phyloP scores from a whole-genome alignment of 2,797 vertebrate genomes.

The Urocyon cinereoargenteus region DNA sequence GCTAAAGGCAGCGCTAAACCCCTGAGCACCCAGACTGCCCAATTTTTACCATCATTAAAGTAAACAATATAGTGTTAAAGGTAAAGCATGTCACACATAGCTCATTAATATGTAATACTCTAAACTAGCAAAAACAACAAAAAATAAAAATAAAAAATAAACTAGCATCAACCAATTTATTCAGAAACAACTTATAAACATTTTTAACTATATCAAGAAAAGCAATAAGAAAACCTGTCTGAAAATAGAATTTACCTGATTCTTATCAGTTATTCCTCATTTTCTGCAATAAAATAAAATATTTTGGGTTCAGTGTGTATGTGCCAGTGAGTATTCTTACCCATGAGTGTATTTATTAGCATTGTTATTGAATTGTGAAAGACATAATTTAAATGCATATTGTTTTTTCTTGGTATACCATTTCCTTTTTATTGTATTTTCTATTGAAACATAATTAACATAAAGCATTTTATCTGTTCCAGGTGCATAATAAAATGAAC shows the following conservation, averaged over 20 bases:
- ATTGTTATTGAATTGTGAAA: background rate
- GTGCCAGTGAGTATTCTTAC: constrained; percentile 3
- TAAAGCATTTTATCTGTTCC: background rate
- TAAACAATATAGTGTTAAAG: background rate
- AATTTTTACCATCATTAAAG: background rate
- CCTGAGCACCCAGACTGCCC: too few relatives aligned
- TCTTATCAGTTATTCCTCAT: background rate
- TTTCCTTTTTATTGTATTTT: background rate
- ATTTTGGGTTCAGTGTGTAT: background rate
- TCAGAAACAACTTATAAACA: constrained; percentile 53
- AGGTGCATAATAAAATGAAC: background rate
- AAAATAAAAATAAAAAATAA: background rate
- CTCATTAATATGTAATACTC: constrained; percentile 77
- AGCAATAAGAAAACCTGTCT: background rate
- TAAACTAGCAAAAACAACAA: background rate
- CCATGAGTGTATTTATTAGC: background rate
- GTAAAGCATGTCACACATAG: background rate
- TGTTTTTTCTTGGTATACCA: background rate
- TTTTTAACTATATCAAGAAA: background rate
- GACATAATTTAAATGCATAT: background rate
- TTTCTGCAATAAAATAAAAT: background rate
- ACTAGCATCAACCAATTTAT: constrained; percentile 75
- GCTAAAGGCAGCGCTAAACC: too few relatives aligned
- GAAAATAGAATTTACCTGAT: background rate
- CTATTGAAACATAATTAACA: background rate